Conservation (phyloP, 2,797 vertebrate genomes). For the Apodemus agrarius region DNA sequence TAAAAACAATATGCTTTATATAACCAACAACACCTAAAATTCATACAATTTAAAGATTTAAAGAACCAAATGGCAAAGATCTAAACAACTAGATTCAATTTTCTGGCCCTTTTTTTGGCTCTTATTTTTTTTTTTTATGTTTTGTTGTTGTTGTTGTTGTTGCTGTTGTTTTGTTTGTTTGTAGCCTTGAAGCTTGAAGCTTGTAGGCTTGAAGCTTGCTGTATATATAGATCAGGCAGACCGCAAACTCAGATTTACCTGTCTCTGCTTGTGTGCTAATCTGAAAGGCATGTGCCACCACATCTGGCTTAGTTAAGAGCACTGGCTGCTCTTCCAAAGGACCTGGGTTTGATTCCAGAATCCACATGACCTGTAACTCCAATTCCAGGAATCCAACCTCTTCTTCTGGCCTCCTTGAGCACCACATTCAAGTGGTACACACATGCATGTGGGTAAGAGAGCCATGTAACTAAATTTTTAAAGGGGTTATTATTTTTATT, state of each 20-base stretch:
- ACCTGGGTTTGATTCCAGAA: neutral
- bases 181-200: neutral
- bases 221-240: neutral
- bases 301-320: neutral
- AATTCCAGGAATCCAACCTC: neutral
- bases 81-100: constrained; percentile 11
- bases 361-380: neutral
- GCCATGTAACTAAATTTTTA: neutral
- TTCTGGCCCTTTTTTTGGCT: neutral
- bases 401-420: neutral
- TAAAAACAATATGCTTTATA: neutral
- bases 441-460: neutral
- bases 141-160: neutral
- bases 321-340: neutral
- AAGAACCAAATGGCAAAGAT: neutral
- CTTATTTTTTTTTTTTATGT: neutral
- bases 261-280: neutral
- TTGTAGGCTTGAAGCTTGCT: neutral
- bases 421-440: neutral
- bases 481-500: neutral
- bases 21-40: neutral
- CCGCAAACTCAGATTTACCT: neutral
- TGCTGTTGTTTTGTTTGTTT: neutral
- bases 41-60: neutral
- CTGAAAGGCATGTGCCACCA: neutral